Conservation (phyloP, 2,888 invertebrate species). For the Elegia similella region DNA sequence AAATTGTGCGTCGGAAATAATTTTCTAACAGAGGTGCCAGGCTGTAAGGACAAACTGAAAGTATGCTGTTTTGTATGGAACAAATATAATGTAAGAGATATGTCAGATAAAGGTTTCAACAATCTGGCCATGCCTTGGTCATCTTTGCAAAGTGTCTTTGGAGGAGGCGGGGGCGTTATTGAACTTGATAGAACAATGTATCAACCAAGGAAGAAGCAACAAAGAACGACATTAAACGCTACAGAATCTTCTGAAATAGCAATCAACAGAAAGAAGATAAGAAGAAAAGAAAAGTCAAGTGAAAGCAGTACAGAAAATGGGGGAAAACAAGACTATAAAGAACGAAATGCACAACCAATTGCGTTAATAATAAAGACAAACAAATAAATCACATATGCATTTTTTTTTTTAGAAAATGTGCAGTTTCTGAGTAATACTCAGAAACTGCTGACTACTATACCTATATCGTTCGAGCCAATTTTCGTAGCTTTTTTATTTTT, state of each 20-base stretch:
- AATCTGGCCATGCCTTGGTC: slow-evolving; percentile 53
- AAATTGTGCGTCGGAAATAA: slow-evolving; percentile 52
- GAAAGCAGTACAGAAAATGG: not conserved
- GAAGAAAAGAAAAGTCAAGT: not conserved
- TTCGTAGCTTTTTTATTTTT: too few relatives aligned
- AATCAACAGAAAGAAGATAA: too few relatives aligned
- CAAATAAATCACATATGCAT: not conserved
- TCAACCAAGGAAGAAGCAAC: slow-evolving; percentile 22
- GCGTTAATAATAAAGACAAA: slow-evolving; percentile 2
- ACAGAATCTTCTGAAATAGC: not conserved
- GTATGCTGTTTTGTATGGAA: slow-evolving; percentile 73
- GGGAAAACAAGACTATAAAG: not conserved
- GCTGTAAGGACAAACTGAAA: slow-evolving; percentile 54
- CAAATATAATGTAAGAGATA: slow-evolving; percentile 47
- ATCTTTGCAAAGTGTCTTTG: slow-evolving; percentile 32
- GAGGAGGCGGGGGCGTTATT: slow-evolving; percentile 58
- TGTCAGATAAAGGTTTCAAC: slow-evolving; percentile 45
- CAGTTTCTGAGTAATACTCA: not conserved
- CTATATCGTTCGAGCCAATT: too few relatives aligned
- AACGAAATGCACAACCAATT: not conserved
- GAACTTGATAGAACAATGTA: slow-evolving; percentile 22
- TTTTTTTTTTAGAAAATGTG: not conserved
- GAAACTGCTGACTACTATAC: too few relatives aligned
- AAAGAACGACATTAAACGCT: not conserved
- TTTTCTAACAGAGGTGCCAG: slow-evolving; percentile 53